Percentiles rank a stretch among this genome's conserved stretches.
These are phyloP conservation scores for Aldabrachelys gigantea DNA, from an alignment of 2,113 vertebrate species.

Conservation along the genomic window DNA sequence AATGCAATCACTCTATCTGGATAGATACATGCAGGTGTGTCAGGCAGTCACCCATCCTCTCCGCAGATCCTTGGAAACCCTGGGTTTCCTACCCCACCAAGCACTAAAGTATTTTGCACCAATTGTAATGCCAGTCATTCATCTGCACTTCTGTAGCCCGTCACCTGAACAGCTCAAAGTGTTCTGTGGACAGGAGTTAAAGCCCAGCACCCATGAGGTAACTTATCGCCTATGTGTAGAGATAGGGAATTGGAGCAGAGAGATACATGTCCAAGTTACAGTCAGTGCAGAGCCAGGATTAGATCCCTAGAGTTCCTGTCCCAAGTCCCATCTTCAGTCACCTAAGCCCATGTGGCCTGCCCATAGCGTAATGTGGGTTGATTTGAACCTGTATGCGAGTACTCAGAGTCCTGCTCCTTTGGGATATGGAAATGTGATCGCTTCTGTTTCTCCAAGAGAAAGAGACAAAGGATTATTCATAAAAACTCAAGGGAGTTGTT, in stretches of 20 bases:
- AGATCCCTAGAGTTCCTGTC: slow-evolving; percentile 50
- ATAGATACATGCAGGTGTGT: slow-evolving; percentile 22
- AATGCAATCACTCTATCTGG: slow-evolving; percentile 10
- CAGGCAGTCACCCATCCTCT: slow-evolving; percentile 65
- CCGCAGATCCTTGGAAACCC: slow-evolving; percentile 46
- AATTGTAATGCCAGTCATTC: slow-evolving; percentile 35
- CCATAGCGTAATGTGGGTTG: slow-evolving; percentile 58
- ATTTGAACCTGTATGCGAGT: slow-evolving; percentile 69
- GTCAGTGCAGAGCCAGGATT: slow-evolving; percentile 68
- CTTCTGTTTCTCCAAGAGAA: slow-evolving; percentile 76
- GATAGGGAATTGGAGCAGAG: slow-evolving; percentile 70
- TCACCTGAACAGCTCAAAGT: slow-evolving; percentile 50
- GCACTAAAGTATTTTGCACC: slow-evolving; percentile 68
- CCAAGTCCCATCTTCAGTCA: slow-evolving; percentile 60
- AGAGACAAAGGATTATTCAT: slow-evolving; percentile 71
- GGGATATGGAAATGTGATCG: slow-evolving; percentile 70
- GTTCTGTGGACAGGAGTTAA: slow-evolving; percentile 59
- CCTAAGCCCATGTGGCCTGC: slow-evolving; percentile 60
- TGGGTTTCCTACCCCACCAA: slow-evolving; percentile 63
- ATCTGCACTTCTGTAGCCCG: slow-evolving; percentile 47
- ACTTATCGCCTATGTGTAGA: slow-evolving; percentile 50
- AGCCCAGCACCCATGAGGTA: slow-evolving; percentile 65
- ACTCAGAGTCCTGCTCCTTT: slow-evolving; percentile 74
- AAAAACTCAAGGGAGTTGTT: neutral
- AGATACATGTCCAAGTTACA: slow-evolving; percentile 56